Conservation (phyloP, 2,113 vertebrate species). For the Gobio gobio region DNA sequence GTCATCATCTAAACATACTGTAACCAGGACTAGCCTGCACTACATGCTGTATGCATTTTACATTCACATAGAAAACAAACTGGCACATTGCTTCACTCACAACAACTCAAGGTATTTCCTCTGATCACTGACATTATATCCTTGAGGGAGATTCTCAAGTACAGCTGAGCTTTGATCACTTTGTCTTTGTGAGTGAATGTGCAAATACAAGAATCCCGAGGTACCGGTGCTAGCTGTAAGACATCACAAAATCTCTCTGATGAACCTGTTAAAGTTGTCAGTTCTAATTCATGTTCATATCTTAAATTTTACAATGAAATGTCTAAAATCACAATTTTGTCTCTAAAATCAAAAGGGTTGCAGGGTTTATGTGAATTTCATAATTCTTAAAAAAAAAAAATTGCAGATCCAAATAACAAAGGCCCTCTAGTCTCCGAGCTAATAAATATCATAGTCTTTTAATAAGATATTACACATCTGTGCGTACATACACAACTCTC, state of each 20-base stretch:
- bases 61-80: neutral
- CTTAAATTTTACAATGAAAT: neutral
- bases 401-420: constrained; percentile 14
- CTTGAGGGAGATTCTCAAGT: neutral
- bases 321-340: neutral
- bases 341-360: neutral
- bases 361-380: neutral
- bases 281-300: neutral
- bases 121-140: neutral
- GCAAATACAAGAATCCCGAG: neutral
- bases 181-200: neutral
- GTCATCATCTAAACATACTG: neutral
- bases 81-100: neutral
- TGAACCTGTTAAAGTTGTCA: constrained; percentile 20
- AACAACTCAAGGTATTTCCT: neutral
- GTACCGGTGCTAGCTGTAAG: neutral
- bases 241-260: constrained; percentile 1
- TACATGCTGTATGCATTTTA: neutral
- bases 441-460: constrained; percentile 11
- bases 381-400: neutral
- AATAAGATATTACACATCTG: constrained; percentile 19
- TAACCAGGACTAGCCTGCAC: neutral
- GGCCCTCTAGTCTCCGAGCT: constrained; percentile 6
- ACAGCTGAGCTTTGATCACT: constrained; percentile 12
- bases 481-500: neutral